Percentiles rank a stretch among this genome's conserved stretches.
These are phyloP conservation scores for Amorpha juglandis DNA, from an alignment of 2,888 invertebrate genomes.

Conservation along the genomic window DNA sequence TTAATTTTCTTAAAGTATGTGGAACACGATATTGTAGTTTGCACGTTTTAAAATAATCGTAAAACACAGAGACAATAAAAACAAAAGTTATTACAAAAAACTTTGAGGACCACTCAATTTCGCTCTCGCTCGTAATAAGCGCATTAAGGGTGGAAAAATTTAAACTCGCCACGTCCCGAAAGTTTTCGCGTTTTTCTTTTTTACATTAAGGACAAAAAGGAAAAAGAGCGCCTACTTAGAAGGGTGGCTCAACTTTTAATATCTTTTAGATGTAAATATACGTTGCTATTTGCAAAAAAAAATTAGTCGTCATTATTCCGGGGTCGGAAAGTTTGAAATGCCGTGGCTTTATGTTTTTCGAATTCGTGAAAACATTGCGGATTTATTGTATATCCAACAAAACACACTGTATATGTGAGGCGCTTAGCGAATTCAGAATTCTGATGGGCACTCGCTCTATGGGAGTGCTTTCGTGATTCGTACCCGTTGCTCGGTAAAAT, in stretches of 20 bases:
- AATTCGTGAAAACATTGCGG: constrained; percentile 46
- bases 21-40: constrained; percentile 3
- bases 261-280: constrained; percentile 52
- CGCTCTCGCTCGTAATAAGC: constrained; percentile 81
- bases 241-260: constrained; percentile 81
- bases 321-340: constrained; percentile 37
- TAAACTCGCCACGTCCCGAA: constrained; percentile 74
- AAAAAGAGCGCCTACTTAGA: constrained; percentile 73
- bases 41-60: constrained; percentile 27
- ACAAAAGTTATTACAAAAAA: constrained; percentile 62
- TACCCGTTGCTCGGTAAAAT: neutral
- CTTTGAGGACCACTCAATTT: constrained; percentile 70
- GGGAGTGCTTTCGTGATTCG: constrained; percentile 51
- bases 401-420: constrained; percentile 62
- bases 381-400: constrained; percentile 57
- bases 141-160: constrained; percentile 77
- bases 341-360: constrained; percentile 27
- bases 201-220: constrained; percentile 79
- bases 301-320: constrained; percentile 27
- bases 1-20: constrained; percentile 27
- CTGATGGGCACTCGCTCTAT: constrained; percentile 54
- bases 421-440: constrained; percentile 74
- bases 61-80: constrained; percentile 63
- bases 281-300: constrained; percentile 32
- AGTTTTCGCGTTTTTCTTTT: constrained; percentile 78